phyloP scores from a whole-genome alignment of 2,888 invertebrate genomes.

The Podabrus alpinus region DNA sequence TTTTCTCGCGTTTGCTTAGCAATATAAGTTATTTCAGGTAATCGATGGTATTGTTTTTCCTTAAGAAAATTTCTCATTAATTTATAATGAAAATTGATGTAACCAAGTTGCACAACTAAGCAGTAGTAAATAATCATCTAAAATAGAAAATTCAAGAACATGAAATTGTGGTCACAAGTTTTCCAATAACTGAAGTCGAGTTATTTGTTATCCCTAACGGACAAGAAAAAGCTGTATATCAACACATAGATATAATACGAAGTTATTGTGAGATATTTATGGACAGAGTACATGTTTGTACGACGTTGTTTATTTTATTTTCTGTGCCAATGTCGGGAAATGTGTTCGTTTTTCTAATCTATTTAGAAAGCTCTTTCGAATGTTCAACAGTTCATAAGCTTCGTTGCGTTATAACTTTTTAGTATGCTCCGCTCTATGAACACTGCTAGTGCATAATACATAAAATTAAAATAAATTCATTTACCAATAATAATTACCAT shows the following conservation, averaged over 20 bases:
- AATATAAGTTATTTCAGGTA: background rate
- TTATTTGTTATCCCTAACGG: constrained; percentile 46
- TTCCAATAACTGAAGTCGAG: constrained; percentile 47
- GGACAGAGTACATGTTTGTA: constrained; percentile 28
- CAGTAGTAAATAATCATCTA: constrained; percentile 43
- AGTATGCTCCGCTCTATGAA: background rate
- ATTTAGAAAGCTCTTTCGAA: background rate
- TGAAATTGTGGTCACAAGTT: constrained; percentile 46
- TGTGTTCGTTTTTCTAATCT: constrained; percentile 22
- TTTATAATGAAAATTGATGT: constrained; percentile 6
- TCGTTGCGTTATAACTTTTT: background rate
- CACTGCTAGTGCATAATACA: background rate
- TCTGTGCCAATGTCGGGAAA: constrained; percentile 6
- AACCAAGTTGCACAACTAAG: constrained; percentile 23
- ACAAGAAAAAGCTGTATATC: constrained; percentile 37
- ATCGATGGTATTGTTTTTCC: background rate
- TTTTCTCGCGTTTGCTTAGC: background rate
- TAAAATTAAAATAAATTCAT: too few species aligned
- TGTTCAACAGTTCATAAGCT: background rate
- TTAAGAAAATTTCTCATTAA: background rate
- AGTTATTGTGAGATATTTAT: constrained; percentile 39
- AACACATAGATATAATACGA: constrained; percentile 39
- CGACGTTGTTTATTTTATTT: constrained; percentile 30
- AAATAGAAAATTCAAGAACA: constrained; percentile 41
- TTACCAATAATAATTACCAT: too few species aligned